Percentiles rank a stretch among this genome's conserved stretches.
Evolutionary conservation across 1,140 invertebrate species (phyloP).

Genomic region (Triops cancriformis): DNA sequence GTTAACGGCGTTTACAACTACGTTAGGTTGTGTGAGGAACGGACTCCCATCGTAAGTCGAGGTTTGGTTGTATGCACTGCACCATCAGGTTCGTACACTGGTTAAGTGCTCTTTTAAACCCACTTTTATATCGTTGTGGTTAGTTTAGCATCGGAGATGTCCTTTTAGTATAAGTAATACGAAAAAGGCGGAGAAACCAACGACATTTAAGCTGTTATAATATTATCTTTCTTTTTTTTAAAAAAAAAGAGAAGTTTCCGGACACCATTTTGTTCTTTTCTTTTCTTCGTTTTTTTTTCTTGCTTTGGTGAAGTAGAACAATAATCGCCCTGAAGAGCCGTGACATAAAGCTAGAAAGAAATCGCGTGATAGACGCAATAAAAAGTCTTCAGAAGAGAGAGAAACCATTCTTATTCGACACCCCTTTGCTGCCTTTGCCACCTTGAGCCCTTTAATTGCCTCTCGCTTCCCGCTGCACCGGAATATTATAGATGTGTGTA

Average conservation of each 20-base stretch:
- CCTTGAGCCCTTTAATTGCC: slow-evolving; percentile 7
- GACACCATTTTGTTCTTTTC: neutral
- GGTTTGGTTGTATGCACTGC: too few relatives aligned
- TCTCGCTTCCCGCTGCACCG: slow-evolving; percentile 7
- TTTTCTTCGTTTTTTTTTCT: neutral
- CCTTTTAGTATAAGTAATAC: too few relatives aligned
- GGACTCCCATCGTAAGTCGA: too few relatives aligned
- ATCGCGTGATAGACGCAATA: slow-evolving; percentile 9
- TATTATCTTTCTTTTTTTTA: neutral
- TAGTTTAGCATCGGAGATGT: too few relatives aligned
- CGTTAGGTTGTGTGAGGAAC: too few relatives aligned
- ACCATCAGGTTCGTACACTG: too few relatives aligned
- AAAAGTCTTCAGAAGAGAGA: neutral
- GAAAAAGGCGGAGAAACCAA: neutral
- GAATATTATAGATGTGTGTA: neutral
- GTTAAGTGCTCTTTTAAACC: too few relatives aligned
- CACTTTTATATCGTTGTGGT: too few relatives aligned
- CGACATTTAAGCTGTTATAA: neutral
- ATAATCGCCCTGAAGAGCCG: slow-evolving; percentile 4
- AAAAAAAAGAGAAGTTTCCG: too few relatives aligned
- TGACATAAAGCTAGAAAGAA: neutral
- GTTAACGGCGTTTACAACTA: too few relatives aligned
- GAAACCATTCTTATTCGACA: slow-evolving; percentile 7
- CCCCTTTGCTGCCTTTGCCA: slow-evolving; percentile 12
- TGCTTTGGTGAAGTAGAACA: neutral